Evolutionary conservation across 2,888 invertebrate species (phyloP).

Genomic region (Cryptus viduatorius): DNA sequence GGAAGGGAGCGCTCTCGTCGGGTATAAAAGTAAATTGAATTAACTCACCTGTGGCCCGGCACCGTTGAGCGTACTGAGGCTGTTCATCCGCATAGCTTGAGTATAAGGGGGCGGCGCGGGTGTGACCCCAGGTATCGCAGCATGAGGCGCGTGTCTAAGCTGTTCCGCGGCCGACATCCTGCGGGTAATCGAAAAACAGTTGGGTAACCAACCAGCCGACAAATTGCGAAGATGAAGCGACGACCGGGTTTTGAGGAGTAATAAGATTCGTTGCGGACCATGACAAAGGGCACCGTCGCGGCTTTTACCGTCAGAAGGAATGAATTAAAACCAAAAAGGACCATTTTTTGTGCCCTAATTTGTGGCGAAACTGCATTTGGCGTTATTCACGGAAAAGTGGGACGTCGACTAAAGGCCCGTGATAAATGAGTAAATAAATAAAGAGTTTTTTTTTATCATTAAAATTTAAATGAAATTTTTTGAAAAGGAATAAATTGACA

Average conservation of each 20-base stretch:
- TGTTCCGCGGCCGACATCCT: conserved; percentile 88
- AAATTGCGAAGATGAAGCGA: conserved; percentile 58
- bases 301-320: neutral
- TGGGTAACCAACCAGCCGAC: conserved; percentile 65
- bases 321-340: no score
- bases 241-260: conserved; percentile 50
- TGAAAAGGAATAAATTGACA: no score
- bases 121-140: conserved; percentile 91
- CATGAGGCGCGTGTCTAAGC: conserved; percentile 86
- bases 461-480: no score
- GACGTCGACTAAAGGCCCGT: no score
- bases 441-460: no score
- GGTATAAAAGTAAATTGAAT: conserved; percentile 32
- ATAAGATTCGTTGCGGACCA: neutral
- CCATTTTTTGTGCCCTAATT: no score
- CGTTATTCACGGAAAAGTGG: no score
- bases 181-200: conserved; percentile 77
- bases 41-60: conserved; percentile 86
- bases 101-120: conserved; percentile 93
- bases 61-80: conserved; percentile 85
- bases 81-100: conserved; percentile 85
- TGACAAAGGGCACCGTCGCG: neutral
- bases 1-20: neutral
- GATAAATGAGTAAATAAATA: no score
- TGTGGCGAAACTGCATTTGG: no score